Percentiles rank a stretch among this genome's conserved stretches.
Evolutionary conservation across 2,888 invertebrate species (phyloP).

Genomic region (Orgyia antiqua): DNA sequence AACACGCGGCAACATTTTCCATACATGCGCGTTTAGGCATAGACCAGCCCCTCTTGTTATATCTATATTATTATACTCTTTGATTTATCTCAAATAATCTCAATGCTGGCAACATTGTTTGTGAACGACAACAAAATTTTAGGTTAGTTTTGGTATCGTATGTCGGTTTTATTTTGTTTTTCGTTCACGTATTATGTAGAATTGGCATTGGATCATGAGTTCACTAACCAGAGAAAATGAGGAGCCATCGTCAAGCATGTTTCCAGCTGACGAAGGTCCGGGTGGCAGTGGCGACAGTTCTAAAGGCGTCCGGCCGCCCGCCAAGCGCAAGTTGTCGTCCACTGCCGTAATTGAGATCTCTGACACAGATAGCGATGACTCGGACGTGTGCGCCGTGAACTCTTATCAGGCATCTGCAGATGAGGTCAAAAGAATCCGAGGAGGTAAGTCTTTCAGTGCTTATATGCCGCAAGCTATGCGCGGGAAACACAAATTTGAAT

Average conservation of each 20-base stretch:
- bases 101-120: too few relatives aligned
- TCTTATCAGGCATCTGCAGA: slow-evolving; percentile 71
- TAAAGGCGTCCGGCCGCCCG: slow-evolving; percentile 50
- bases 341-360: slow-evolving; percentile 64
- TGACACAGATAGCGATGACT: slow-evolving; percentile 70
- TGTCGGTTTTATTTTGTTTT: slow-evolving; percentile 60
- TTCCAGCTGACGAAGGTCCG: slow-evolving; percentile 32
- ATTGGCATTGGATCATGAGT: slow-evolving; percentile 53
- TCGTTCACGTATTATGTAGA: slow-evolving; percentile 65
- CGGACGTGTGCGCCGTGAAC: slow-evolving; percentile 72
- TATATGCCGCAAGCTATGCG: slow-evolving; percentile 31
- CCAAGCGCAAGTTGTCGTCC: slow-evolving; percentile 53
- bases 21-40: too few relatives aligned
- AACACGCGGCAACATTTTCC: too few relatives aligned
- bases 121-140: slow-evolving; percentile 56
- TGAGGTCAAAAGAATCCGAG: slow-evolving; percentile 70
- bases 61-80: too few relatives aligned
- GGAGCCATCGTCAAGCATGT: slow-evolving; percentile 51
- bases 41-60: too few relatives aligned
- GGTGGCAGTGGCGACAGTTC: slow-evolving; percentile 30
- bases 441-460: slow-evolving; percentile 43
- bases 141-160: slow-evolving; percentile 68
- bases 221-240: slow-evolving; percentile 59
- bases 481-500: slow-evolving; percentile 48
- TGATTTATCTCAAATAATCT: too few relatives aligned